Evolutionary conservation across 2,888 invertebrate species (phyloP).

Genomic region (Altica lythri): DNA sequence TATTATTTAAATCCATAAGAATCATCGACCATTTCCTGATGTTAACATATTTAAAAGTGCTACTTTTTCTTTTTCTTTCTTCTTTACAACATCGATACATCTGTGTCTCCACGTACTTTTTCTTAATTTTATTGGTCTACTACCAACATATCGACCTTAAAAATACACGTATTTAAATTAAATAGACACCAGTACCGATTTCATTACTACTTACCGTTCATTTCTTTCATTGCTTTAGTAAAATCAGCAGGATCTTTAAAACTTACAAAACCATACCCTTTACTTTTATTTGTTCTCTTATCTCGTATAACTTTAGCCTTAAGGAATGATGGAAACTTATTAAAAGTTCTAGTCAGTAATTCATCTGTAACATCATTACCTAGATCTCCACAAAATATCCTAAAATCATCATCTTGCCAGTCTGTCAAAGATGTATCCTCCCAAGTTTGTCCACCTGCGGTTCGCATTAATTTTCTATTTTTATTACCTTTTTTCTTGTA

Average conservation of each 20-base stretch:
- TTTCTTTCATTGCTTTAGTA: slow-evolving; percentile 97
- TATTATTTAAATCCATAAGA: background rate
- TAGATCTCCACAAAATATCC: slow-evolving; percentile 98
- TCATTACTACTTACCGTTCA: slow-evolving; percentile 80
- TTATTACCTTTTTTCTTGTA: slow-evolving; percentile 55
- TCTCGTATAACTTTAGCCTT: slow-evolving; percentile 95
- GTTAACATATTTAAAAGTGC: slow-evolving; percentile 76
- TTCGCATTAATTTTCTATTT: slow-evolving; percentile 76
- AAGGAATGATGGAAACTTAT: slow-evolving; percentile 90
- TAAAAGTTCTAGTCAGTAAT: slow-evolving; percentile 92
- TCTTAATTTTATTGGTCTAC: slow-evolving; percentile 94
- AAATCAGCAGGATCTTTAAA: slow-evolving; percentile 98
- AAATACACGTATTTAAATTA: slow-evolving; percentile 20
- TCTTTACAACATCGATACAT: slow-evolving; percentile 89
- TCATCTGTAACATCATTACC: slow-evolving; percentile 99
- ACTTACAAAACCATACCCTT: slow-evolving; percentile 98
- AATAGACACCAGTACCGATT: background rate
- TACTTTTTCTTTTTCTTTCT: slow-evolving; percentile 95
- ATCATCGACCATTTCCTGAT: slow-evolving; percentile 56
- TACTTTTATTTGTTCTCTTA: slow-evolving; percentile 95
- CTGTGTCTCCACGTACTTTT: slow-evolving; percentile 97
- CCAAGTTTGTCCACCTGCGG: slow-evolving; percentile 95
- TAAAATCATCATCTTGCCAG: slow-evolving; percentile 98
- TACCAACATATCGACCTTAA: slow-evolving; percentile 96
- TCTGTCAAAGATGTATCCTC: slow-evolving; percentile 92